These are phyloP conservation scores for Ceyx margarethae DNA, from an alignment of 2,113 vertebrate species.

Conservation along the genomic window DNA sequence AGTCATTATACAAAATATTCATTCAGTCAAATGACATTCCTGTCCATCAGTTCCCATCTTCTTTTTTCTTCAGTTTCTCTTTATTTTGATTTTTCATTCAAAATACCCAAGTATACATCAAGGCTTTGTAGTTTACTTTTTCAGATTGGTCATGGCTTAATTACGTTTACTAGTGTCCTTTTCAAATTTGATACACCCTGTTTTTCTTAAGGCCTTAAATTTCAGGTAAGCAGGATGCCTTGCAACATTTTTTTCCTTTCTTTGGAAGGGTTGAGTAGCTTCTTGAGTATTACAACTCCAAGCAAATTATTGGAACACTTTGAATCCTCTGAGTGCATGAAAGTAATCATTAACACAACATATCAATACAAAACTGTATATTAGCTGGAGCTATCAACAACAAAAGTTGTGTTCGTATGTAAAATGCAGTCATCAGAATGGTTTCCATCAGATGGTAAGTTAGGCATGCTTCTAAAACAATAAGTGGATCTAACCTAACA, in stretches of 20 bases:
- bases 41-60: not conserved
- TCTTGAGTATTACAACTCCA: not conserved
- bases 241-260: conserved; percentile 7
- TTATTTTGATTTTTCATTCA: not conserved
- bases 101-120: not conserved
- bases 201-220: conserved; percentile 7
- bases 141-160: conserved; percentile 11
- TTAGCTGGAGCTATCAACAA: not conserved
- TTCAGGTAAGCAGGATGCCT: not conserved
- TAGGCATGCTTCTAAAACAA: not conserved
- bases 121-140: conserved; percentile 30
- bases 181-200: conserved; percentile 23
- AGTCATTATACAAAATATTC: not conserved
- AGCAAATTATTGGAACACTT: conserved; percentile 38
- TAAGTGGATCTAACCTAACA: not conserved
- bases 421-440: not conserved
- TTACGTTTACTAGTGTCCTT: not conserved
- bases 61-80: not conserved
- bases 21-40: not conserved
- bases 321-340: conserved; percentile 18
- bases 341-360: not conserved
- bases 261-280: conserved; percentile 31
- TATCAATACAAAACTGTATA: not conserved
- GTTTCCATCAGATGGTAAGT: not conserved
- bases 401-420: not conserved